A percentile compares a stretch with the other conserved stretches of the same genome.
phyloP scores from a whole-genome alignment of 2,113 vertebrate species.

The Varanus komodoensis region DNA sequence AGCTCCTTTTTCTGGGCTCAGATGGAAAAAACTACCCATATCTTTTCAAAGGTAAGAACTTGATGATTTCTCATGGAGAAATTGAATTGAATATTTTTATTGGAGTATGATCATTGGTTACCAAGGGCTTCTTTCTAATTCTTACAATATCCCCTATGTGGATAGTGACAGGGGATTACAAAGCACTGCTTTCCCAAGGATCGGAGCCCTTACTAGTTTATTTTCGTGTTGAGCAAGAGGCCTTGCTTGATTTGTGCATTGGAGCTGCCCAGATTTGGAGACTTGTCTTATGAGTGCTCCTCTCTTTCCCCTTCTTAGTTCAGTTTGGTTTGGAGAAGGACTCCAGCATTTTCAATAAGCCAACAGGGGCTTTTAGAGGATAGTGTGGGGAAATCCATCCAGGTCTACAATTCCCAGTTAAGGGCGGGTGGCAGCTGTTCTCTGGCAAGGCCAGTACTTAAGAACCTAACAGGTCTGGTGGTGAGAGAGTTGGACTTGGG shows the following conservation, averaged over 20 bases:
- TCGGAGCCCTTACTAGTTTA: neutral
- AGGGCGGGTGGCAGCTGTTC: no score
- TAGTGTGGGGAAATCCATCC: neutral
- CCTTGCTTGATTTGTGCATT: neutral
- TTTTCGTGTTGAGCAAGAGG: no score
- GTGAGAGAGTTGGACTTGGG: no score
- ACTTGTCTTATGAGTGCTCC: no score
- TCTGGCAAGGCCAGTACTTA: neutral
- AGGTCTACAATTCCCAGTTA: neutral
- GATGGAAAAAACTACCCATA: constrained; percentile 97
- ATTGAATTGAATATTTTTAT: neutral
- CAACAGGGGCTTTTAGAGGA: neutral
- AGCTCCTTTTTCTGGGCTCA: constrained; percentile 94
- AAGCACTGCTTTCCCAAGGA: neutral
- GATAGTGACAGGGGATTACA: neutral
- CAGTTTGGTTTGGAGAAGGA: neutral
- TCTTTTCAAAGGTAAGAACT: constrained; percentile 92
- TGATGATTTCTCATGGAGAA: neutral
- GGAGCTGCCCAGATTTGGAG: no score
- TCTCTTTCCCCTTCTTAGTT: neutral
- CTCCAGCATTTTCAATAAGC: neutral
- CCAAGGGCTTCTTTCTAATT: neutral
- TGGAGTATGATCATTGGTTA: no score
- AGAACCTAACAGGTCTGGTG: no score
- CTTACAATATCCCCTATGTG: neutral